These are phyloP conservation scores for Unio delphinus DNA, from an alignment of 2,888 invertebrate genomes.

Conservation along the genomic window DNA sequence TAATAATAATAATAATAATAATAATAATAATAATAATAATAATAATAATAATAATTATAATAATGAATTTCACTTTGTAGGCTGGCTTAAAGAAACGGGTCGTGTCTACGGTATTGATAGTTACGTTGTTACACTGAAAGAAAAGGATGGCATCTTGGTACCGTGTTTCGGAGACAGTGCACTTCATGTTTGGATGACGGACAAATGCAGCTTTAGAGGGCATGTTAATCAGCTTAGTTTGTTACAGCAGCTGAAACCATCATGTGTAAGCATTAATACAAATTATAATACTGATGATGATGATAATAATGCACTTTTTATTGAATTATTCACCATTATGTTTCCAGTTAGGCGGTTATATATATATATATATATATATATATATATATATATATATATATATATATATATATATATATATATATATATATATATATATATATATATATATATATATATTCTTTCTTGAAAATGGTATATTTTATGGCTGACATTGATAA, in stretches of 20 bases:
- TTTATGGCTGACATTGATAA: no score
- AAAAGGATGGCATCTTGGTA: slow-evolving; percentile 34
- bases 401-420: no score
- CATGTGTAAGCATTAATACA: slow-evolving; percentile 49
- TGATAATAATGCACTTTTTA: no score
- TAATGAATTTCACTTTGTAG: slow-evolving; percentile 12
- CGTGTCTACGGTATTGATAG: slow-evolving; percentile 53
- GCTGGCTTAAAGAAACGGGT: slow-evolving; percentile 36
- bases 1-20: background rate
- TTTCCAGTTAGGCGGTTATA: no score
- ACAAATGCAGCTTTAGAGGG: slow-evolving; percentile 48
- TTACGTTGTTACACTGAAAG: slow-evolving; percentile 47
- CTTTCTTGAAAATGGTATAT: no score
- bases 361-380: no score
- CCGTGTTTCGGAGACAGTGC: slow-evolving; percentile 51
- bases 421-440: background rate
- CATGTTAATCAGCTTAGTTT: slow-evolving; percentile 57
- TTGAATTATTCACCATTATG: no score
- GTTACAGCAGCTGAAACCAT: slow-evolving; percentile 43
- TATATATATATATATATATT: background rate
- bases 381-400: no score
- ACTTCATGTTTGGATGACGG: slow-evolving; percentile 46
- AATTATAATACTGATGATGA: no score
- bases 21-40: no score
- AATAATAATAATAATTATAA: background rate